phyloP scores from a whole-genome alignment of 2,888 invertebrate genomes.

The Sphinx pinastri region DNA sequence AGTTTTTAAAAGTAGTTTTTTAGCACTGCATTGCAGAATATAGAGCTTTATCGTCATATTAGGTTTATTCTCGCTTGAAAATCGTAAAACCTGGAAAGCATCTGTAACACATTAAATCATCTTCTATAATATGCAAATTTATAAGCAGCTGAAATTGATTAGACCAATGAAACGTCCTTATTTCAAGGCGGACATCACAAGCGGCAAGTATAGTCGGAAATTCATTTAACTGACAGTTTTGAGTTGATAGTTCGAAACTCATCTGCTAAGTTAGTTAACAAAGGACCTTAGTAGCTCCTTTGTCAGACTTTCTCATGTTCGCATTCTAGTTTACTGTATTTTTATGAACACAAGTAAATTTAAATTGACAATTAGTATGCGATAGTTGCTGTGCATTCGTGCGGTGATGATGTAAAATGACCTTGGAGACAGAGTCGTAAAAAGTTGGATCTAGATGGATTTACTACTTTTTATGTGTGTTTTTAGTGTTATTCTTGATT shows the following conservation, averaged over 20 bases:
- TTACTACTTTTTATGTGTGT: no score
- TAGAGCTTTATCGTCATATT: no score
- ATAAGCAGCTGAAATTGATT: no score
- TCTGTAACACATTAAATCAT: no score
- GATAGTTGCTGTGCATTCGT: neutral
- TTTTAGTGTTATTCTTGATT: no score
- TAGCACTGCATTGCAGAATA: neutral
- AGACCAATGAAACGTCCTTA: no score
- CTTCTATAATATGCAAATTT: no score
- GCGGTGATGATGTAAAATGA: neutral
- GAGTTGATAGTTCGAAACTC: neutral
- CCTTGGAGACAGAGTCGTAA: neutral
- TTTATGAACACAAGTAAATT: conserved; percentile 5
- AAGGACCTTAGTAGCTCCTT: neutral
- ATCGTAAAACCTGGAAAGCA: no score
- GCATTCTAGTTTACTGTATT: conserved; percentile 10
- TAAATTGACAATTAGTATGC: conserved; percentile 20
- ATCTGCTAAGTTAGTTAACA: neutral
- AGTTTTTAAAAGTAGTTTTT: conserved; percentile 24
- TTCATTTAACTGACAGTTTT: neutral
- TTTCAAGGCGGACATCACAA: no score
- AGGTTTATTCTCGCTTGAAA: no score
- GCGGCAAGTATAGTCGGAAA: no score
- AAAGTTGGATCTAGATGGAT: neutral
- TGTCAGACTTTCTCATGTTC: conserved; percentile 11